phyloP scores from a whole-genome alignment of 2,113 vertebrate genomes.

The Phocoena sinus region DNA sequence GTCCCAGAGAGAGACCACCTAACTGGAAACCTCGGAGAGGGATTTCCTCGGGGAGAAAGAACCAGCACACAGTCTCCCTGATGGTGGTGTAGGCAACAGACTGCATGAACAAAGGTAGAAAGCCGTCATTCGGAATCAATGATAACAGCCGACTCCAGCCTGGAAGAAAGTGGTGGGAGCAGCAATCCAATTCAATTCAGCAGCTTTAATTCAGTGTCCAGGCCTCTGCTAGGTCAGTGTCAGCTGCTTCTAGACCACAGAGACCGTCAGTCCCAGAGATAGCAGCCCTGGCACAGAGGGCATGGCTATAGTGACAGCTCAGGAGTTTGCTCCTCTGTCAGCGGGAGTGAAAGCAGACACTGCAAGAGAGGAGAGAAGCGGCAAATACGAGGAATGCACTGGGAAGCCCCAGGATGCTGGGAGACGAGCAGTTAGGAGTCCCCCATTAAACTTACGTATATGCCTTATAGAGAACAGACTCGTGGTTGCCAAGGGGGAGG shows the following conservation, averaged over 20 bases:
- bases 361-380: not conserved
- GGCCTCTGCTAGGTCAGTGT: not conserved
- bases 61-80: not conserved
- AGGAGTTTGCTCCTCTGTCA: not conserved
- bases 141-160: no score
- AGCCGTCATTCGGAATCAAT: not conserved
- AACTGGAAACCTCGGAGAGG: not conserved
- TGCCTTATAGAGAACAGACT: no score
- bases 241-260: not conserved
- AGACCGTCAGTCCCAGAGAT: rapidly evolving
- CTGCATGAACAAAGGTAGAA: not conserved
- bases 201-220: not conserved
- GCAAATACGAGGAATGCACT: not conserved
- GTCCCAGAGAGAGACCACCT: not conserved
- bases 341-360: not conserved
- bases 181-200: not conserved
- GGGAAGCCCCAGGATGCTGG: not conserved
- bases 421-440: not conserved
- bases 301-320: not conserved
- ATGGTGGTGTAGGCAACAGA: not conserved
- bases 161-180: not conserved
- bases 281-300: not conserved
- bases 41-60: not conserved
- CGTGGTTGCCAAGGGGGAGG: no score
- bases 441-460: not conserved